Evolutionary conservation across 1,140 invertebrate genomes (phyloP).

Genomic region (Frieseomelitta varia): DNA sequence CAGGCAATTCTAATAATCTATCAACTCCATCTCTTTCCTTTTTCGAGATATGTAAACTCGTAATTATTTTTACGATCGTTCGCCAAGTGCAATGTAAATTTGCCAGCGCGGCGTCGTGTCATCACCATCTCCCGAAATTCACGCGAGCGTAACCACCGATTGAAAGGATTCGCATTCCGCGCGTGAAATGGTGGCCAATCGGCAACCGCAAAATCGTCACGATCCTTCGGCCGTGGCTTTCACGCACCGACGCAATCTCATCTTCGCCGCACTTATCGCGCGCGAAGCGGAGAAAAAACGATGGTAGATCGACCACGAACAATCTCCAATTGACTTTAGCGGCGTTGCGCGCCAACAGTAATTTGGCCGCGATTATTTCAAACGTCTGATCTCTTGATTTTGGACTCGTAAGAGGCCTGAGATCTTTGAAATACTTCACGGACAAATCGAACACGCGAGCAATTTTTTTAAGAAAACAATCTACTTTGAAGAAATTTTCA

Average conservation of each 20-base stretch:
- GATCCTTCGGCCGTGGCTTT: neutral
- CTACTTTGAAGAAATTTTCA: neutral
- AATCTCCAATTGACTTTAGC: neutral
- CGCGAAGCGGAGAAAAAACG: neutral
- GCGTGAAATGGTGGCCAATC: constrained; percentile 1
- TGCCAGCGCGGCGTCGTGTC: neutral
- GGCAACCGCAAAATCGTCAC: neutral
- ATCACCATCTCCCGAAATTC: constrained; percentile 11
- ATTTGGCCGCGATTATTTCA: neutral
- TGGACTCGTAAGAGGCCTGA: neutral
- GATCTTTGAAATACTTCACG: neutral
- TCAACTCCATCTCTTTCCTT: neutral
- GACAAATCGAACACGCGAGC: neutral
- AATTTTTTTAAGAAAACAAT: too few relatives aligned
- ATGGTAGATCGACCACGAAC: neutral
- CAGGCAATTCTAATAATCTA: neutral
- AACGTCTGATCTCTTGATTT: neutral
- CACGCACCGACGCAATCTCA: constrained; percentile 11
- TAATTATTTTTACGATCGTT: neutral
- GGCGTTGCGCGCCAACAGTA: neutral
- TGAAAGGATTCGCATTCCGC: neutral
- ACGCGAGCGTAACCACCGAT: neutral
- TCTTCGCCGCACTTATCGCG: constrained; percentile 13
- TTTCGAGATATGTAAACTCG: neutral
- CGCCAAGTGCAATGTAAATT: neutral